Conservation (phyloP, 2,113 vertebrate genomes). For the Brachyistius frenatus region DNA sequence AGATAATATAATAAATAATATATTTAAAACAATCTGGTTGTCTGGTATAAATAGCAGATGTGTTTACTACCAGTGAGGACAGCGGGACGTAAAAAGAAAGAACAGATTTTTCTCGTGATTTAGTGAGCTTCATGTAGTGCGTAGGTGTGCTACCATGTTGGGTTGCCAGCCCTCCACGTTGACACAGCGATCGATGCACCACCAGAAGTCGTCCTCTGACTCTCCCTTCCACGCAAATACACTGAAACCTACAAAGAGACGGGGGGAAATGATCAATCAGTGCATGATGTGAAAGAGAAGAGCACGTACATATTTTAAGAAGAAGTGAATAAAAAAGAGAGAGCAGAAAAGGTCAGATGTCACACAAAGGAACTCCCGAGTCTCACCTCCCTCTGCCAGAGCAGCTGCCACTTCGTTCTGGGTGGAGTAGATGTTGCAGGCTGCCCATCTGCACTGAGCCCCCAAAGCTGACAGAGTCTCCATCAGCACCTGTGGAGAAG, state of each 20-base stretch:
- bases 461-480: conserved; percentile 95
- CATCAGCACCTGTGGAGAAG: conserved; percentile 91
- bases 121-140: background rate
- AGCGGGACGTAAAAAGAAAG: background rate
- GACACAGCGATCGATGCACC: conserved; percentile 99
- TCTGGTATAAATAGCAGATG: conserved; percentile 4
- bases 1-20: no score
- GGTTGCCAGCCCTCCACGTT: conserved; percentile 99
- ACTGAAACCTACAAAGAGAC: conserved; percentile 87
- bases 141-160: conserved; percentile 90
- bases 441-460: conserved; percentile 97
- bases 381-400: conserved; percentile 93
- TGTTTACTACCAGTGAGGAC: background rate
- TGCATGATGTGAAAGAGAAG: background rate
- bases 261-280: background rate
- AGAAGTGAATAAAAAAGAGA: background rate
- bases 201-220: conserved; percentile 99
- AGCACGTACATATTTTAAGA: background rate
- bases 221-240: conserved; percentile 99
- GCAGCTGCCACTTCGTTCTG: conserved; percentile 98
- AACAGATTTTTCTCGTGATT: background rate
- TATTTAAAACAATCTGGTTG: background rate
- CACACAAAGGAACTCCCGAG: conserved; percentile 6
- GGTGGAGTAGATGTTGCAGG: conserved; percentile 99
- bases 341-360: conserved; percentile 28